A percentile compares a stretch with the other conserved stretches of the same genome.
phyloP scores from a whole-genome alignment of 2,888 invertebrate species.

The Sarcophaga subvicina region DNA sequence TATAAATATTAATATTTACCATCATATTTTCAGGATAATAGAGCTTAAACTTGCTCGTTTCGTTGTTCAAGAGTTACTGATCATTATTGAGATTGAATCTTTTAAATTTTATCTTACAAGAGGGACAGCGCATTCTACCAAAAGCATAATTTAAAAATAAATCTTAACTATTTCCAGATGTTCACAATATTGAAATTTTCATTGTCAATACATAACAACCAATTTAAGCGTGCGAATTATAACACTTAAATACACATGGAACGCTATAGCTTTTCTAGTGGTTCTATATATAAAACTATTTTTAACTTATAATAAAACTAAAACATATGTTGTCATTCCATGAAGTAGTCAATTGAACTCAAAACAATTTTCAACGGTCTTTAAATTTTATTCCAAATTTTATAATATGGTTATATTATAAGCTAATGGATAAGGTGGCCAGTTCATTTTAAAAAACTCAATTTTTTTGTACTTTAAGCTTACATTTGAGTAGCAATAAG shows the following conservation, averaged over 20 bases:
- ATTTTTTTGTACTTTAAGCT: too few relatives aligned
- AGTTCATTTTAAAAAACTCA: too few relatives aligned
- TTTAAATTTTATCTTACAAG: conserved; percentile 46
- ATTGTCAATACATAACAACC: conserved; percentile 54
- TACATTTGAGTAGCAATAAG: too few relatives aligned
- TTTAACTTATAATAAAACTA: background rate
- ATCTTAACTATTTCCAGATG: conserved; percentile 66
- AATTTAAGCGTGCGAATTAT: conserved; percentile 51
- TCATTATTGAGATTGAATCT: conserved; percentile 4
- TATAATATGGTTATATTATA: too few relatives aligned
- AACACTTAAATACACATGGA: conserved; percentile 1
- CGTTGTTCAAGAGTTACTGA: conserved; percentile 58
- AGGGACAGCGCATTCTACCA: conserved; percentile 2
- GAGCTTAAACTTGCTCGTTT: conserved; percentile 24
- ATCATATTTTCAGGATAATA: conserved; percentile 39
- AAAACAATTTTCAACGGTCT: too few relatives aligned
- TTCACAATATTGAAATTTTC: conserved; percentile 67
- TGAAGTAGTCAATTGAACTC: too few relatives aligned
- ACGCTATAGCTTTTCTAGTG: background rate
- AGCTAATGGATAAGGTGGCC: too few relatives aligned
- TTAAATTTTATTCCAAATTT: too few relatives aligned
- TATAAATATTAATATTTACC: conserved; percentile 41
- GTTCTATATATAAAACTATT: background rate
- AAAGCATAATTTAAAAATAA: conserved; percentile 33
- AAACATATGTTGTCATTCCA: background rate